Base-by-base conservation (phyloP, 2,888 invertebrate genomes). In the Lysandra coridon region DNA sequence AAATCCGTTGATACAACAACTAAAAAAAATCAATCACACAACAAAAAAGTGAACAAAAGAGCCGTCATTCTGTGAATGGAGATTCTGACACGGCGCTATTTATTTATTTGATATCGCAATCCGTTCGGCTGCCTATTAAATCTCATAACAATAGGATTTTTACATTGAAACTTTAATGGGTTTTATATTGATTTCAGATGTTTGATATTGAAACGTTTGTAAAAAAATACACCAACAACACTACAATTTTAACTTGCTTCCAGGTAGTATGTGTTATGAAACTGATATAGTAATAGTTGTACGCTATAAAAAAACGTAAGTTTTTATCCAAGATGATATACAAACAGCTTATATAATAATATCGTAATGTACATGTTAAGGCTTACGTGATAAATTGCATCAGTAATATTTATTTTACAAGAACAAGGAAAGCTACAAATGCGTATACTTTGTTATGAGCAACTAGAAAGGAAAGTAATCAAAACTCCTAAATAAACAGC, bases 401-500 rank as follows among this genome's bases (percentile, higher is more conserved):
- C 69, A 33, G 33, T 33, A 69, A 69, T 37, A 69, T 69, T 69
- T 69, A 37, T 69, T 69, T 69, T 69, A 74, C 74, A 60, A 53
- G 44, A 73, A 49, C 37, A 79, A 79, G 75, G 44, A 79, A 79
- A 57, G 57, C 60, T 64, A 79, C 74, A 79, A 79, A 75, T 75
- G 75, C 79, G 73, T 74, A 17, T 64, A 79, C 73, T 77, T 73
- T 73, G 53, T 73, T 74, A 78, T 75, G n/a, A 30, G 78, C 17
- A 80, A 80, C 79, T 79, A 53, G 73, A 81, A 78, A 78, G 78
- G 83, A 92, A 91, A 90, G 86, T 88, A 91, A 93, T 92, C 88
- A 88, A 88, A 92, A 89, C 87, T 90, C 89, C 85, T 89, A 88
- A 89, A 90, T 89, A 92, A 93, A 92, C 89, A 90, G 86, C 87